Percentiles rank a stretch among this genome's conserved stretches.
Conservation (phyloP, 2,888 invertebrate species). For the Sinelater perroti region DNA sequence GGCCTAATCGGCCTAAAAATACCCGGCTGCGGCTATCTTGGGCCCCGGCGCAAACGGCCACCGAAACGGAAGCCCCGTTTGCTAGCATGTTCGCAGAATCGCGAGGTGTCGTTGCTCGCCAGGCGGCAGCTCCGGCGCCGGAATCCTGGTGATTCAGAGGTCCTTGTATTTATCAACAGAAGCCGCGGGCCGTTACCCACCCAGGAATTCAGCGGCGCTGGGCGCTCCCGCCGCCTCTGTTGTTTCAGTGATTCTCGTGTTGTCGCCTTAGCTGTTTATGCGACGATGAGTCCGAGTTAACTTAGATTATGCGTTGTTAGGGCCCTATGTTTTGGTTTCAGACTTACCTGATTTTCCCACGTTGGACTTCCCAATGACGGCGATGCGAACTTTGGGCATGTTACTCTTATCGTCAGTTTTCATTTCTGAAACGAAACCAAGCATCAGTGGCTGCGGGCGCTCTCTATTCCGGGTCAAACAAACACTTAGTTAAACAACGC, state of each 20-base stretch:
- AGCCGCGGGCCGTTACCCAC: constrained; percentile 29
- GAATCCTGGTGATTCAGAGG: constrained; percentile 27
- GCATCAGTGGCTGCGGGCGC: too few species aligned
- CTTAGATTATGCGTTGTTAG: too few species aligned
- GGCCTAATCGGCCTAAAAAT: constrained; percentile 6
- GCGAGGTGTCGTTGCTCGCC: not conserved
- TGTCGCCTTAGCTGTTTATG: not conserved
- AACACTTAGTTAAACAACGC: too few species aligned
- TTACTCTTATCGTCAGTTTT: constrained; percentile 72
- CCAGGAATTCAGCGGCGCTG: constrained; percentile 21
- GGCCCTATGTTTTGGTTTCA: too few species aligned
- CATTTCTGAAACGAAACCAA: constrained; percentile 59
- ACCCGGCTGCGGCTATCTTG: not conserved
- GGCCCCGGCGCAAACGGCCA: not conserved
- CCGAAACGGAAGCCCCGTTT: constrained; percentile 13
- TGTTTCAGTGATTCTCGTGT: constrained; percentile 14
- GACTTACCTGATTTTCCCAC: constrained; percentile 82
- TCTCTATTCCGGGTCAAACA: too few species aligned
- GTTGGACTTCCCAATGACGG: constrained; percentile 78
- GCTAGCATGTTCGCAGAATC: constrained; percentile 8
- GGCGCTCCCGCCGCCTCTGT: constrained; percentile 11
- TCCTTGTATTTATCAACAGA: constrained; percentile 30
- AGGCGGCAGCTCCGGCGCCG: too few species aligned
- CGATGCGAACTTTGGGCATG: constrained; percentile 74
- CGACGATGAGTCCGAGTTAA: too few species aligned